Base-by-base conservation (phyloP, 1,140 invertebrate genomes). In the Bombyx mandarina region DNA sequence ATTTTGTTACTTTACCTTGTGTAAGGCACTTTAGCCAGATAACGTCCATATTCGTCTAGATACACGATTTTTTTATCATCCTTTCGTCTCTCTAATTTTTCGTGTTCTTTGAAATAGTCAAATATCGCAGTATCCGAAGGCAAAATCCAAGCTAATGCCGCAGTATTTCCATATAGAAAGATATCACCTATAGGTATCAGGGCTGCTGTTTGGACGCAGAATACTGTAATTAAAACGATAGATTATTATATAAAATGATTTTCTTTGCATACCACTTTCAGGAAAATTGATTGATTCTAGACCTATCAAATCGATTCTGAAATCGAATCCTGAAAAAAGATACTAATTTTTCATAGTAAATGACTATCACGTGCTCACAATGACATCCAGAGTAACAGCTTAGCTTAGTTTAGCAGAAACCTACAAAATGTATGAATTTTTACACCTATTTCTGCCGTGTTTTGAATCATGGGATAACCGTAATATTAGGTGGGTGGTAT, bases 81-180 rank as follows among this genome's bases (percentile, higher is more conserved):
- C 1, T 57, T 70, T 57, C 86, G 73, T 51, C 86, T 66, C 22
- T 79, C 58, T 1, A 73, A 67, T 48, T 71, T 76, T 8, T 76
- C 72, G 1, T 75, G 55, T 7, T 82, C 72, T 35, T 83, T 77
- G 6, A 84, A 71, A 65, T 82, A 72, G 7, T 75, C 62, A 6
- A 84, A 61, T 4, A 77, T 65, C 45, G 81, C 79, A 49, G 90
- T 85, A 71, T 91, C 84, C 45, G 91, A 77, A 2, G 93, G 94
- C 48, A 95, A 75, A 68, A 91, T 90, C 90, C 92, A 95, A 10
- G 93, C 93, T 47, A 94, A 77, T 7, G 93, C 92, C 10, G 91
- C 92, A 5, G 94, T 94, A 53, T 90, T 88, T 48, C 93, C 93
- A 48, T 93, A 79, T 6, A 92, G 90, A 67, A 93, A 93, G 26